Conservation (phyloP, 2,888 invertebrate species). For the Tipula helvola region DNA sequence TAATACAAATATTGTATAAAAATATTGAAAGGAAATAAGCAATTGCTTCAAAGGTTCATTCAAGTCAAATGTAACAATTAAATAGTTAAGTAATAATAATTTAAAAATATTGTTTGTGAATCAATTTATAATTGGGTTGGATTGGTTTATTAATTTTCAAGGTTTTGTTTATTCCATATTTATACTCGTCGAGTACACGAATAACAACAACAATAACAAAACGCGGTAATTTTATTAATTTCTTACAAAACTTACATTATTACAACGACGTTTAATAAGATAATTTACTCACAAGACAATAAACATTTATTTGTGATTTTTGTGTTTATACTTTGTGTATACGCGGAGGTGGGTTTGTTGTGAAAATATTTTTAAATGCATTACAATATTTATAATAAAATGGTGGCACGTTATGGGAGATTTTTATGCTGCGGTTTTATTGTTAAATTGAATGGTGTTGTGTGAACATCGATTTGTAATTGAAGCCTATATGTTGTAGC, state of each 20-base stretch:
- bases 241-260: background rate
- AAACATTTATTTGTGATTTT: background rate
- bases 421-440: too few relatives aligned
- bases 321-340: background rate
- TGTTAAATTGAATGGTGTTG: too few relatives aligned
- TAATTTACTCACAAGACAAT: background rate
- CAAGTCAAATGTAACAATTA: background rate
- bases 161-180: background rate
- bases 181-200: background rate
- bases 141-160: background rate
- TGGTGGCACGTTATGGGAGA: background rate
- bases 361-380: background rate
- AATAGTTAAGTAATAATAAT: background rate
- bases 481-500: too few relatives aligned
- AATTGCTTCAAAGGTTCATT: background rate
- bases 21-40: background rate
- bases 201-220: background rate
- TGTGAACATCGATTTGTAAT: too few relatives aligned
- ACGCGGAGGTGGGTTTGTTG: background rate
- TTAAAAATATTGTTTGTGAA: background rate
- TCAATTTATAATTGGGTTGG: background rate
- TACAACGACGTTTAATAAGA: background rate
- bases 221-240: background rate
- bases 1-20: background rate
- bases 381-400: background rate